These are phyloP conservation scores for Tetranychus urticae DNA, from an alignment of 1,140 invertebrate species.

Conservation along the genomic window DNA sequence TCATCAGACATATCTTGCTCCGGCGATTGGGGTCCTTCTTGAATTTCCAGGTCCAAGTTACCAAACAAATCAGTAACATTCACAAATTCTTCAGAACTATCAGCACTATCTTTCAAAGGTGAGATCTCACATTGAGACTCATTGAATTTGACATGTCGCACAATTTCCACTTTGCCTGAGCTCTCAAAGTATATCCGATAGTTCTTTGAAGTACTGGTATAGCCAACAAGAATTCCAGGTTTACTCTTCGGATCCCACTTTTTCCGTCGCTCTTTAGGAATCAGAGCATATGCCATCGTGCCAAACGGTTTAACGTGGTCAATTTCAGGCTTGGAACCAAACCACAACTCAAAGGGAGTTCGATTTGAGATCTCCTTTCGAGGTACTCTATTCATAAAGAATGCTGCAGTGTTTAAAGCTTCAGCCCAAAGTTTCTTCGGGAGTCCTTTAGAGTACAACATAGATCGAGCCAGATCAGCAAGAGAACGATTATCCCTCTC, in stretches of 20 bases:
- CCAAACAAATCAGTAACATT: too few relatives aligned
- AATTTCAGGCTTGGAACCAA: neutral
- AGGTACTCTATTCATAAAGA: slow-evolving; percentile 3
- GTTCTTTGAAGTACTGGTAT: neutral
- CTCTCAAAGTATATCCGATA: neutral
- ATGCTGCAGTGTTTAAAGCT: slow-evolving; percentile 1
- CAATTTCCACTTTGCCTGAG: neutral
- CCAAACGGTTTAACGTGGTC: neutral
- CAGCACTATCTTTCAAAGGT: too few relatives aligned
- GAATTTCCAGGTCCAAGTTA: too few relatives aligned
- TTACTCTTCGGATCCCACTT: neutral
- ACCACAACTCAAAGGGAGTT: neutral
- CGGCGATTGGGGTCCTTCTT: too few relatives aligned
- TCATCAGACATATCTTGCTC: too few relatives aligned
- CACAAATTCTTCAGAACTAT: too few relatives aligned
- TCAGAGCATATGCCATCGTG: neutral
- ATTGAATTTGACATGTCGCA: neutral
- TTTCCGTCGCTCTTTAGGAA: neutral
- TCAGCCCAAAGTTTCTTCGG: too few relatives aligned
- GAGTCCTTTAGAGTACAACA: slow-evolving; percentile 3
- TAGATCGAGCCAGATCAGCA: slow-evolving; percentile 6
- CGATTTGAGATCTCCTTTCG: neutral
- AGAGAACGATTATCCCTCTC: slow-evolving; percentile 1
- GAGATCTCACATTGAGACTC: too few relatives aligned
- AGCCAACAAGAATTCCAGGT: neutral